Evolutionary conservation across 92 coral and sea anemone genomes (phyloP), one percentile per base, ranked within the genome.

Genomic region (Parazoanthus atlanticus): DNA sequence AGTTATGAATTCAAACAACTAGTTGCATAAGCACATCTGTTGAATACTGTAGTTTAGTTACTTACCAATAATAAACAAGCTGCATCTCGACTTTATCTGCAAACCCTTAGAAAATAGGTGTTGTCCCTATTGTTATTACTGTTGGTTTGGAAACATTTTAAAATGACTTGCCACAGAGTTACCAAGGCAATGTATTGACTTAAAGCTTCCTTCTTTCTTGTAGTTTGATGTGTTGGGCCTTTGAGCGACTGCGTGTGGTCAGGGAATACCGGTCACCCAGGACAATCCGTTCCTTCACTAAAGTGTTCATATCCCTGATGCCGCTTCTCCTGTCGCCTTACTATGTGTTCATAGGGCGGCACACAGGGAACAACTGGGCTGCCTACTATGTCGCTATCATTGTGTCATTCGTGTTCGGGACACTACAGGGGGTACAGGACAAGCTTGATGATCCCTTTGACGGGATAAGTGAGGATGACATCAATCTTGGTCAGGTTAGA

Each of bases 201-300:
- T 2, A 64, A 66, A 29, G n/a, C 54, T 52, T 72, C 8, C 1
- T 76, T 40, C 6, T 38, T 49, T 61, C 40, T 82, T 85, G 38
- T 89, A 97, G 99, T 86, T 89, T 95, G 90, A 97, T 97, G 99
- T 95, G 98, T 90, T 96, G 98, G 94, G 89, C 99, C 0, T 97
- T 97, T 86, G 99, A 97, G 74, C 92, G 96, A 52, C 93, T 97
- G 7, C 99, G 99, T 5, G 99, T 97, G 0, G 93, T 97, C 30
- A 89, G 98, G n/a, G 99, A 97, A 80, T 97, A 97, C 91, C 96
- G 98, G 71, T 97, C 99, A 16, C 99, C 99, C 0, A 98, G 99
- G 83, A 94, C 97, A 34, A 91, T 97, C 80, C 97, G 98, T 38
- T 93, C 99, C 32, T 97, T 97, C 90, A 97, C 99, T 80, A 97